Evolutionary conservation across 2,888 invertebrate genomes (phyloP).

Genomic region (Escarpia spicata): DNA sequence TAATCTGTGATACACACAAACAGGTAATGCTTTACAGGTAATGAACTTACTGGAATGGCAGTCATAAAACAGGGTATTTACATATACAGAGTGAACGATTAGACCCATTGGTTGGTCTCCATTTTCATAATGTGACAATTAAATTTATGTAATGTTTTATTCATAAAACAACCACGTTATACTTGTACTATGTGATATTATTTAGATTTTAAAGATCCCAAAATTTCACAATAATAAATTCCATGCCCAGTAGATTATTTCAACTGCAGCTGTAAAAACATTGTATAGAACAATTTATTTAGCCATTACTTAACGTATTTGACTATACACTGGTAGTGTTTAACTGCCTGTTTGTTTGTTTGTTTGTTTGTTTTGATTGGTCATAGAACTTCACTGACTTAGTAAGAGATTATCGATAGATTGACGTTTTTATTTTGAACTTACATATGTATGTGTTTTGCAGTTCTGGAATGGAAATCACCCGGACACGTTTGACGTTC

Average conservation of each 20-base stretch:
- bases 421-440: neutral
- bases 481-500: constrained; percentile 29
- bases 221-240: no score
- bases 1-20: constrained; percentile 31
- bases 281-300: no score
- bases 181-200: no score
- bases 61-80: neutral
- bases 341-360: neutral
- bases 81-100: no score
- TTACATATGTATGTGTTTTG: neutral
- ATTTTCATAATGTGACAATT: no score
- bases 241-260: no score
- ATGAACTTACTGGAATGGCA: neutral
- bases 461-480: constrained; percentile 31
- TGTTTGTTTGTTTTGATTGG: neutral
- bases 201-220: no score
- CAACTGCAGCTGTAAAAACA: no score
- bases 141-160: no score
- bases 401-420: neutral
- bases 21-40: constrained; percentile 7
- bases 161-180: no score
- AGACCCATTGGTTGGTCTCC: no score
- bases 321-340: neutral
- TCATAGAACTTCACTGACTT: neutral
- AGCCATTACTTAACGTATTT: neutral